Percentiles rank a stretch among this genome's conserved stretches.
phyloP scores from a whole-genome alignment of 2,888 invertebrate genomes.

The Drosophila ezoana region DNA sequence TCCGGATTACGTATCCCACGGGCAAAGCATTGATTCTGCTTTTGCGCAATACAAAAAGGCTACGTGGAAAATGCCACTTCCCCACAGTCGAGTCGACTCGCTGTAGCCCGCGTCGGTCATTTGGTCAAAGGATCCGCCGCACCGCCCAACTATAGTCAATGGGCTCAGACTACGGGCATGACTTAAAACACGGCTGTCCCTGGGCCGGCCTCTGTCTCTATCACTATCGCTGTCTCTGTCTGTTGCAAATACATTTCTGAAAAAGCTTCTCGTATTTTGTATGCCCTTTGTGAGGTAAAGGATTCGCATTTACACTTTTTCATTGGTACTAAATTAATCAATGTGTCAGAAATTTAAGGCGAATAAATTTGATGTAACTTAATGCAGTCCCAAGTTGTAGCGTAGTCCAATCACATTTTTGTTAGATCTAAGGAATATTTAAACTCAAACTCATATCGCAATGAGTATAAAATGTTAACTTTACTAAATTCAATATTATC shows the following conservation, averaged over 20 bases:
- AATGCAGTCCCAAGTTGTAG: not conserved
- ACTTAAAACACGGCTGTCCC: conserved; percentile 46
- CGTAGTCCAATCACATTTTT: conserved; percentile 1
- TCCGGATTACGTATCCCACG: conserved; percentile 83
- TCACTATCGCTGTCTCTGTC: conserved; percentile 17
- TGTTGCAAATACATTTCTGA: conserved; percentile 59
- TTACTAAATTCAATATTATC: too few relatives aligned
- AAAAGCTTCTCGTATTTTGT: conserved; percentile 72
- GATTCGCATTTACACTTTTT: conserved; percentile 63
- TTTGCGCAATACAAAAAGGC: conserved; percentile 60
- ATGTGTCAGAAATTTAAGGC: conserved; percentile 75
- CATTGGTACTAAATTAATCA: conserved; percentile 73
- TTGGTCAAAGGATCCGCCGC: conserved; percentile 62
- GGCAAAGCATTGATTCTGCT: conserved; percentile 78
- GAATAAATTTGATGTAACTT: conserved; percentile 37
- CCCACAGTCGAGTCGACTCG: conserved; percentile 7
- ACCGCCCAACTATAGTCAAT: conserved; percentile 20
- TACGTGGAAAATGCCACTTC: conserved; percentile 28
- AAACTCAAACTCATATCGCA: too few relatives aligned
- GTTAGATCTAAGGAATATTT: too few relatives aligned
- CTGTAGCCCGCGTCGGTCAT: conserved; percentile 22
- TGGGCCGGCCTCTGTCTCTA: not conserved
- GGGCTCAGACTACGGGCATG: conserved; percentile 31
- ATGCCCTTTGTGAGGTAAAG: conserved; percentile 75
- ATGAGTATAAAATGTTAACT: too few relatives aligned